Conservation (phyloP, 2,797 vertebrate species). For the Anniella stebbinsi region DNA sequence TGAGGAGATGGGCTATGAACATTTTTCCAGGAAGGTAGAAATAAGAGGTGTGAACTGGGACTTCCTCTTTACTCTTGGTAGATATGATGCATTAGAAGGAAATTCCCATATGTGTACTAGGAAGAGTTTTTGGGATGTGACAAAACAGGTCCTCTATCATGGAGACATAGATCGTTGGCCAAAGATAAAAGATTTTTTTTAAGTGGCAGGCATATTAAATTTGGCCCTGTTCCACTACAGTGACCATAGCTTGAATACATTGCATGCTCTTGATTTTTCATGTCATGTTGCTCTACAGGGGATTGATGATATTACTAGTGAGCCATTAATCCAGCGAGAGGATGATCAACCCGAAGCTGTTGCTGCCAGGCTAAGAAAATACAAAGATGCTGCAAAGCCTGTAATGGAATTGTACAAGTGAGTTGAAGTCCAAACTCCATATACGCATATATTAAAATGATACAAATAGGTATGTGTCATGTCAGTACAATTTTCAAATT, state of each 20-base stretch:
- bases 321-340: conserved; percentile 90
- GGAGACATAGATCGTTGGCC: background rate
- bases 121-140: background rate
- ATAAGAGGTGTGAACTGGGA: background rate
- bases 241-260: background rate
- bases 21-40: background rate
- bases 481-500: background rate
- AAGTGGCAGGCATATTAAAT: background rate
- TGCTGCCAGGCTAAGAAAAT: conserved; percentile 89
- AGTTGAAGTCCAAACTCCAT: conserved; percentile 60
- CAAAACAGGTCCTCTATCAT: background rate
- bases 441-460: background rate
- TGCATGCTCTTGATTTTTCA: background rate
- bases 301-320: conserved; percentile 89
- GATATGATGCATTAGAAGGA: background rate
- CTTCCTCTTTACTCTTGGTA: background rate
- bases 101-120: background rate
- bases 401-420: conserved; percentile 95
- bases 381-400: conserved; percentile 95
- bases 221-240: too few relatives aligned
- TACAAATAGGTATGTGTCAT: background rate
- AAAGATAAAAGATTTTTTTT: background rate
- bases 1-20: background rate
- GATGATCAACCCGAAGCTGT: conserved; percentile 92
- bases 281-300: conserved; percentile 78